Evolutionary conservation across 2,888 invertebrate species (phyloP), one percentile per base, ranked within the genome.

Genomic region (Folsomia manolachei): DNA sequence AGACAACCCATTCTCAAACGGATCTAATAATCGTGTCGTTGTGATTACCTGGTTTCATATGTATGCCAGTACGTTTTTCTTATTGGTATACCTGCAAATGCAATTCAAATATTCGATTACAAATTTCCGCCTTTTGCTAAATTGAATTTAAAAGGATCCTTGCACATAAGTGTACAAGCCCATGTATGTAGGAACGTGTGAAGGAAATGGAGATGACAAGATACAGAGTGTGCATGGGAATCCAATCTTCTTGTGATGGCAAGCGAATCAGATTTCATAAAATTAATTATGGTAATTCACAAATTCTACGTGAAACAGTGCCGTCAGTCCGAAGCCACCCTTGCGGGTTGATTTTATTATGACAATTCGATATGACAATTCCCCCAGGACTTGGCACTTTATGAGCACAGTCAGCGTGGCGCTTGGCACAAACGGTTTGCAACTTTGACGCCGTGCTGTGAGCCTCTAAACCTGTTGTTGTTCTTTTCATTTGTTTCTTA

Each of bases 351-450:
- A 56, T 56, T 67, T 53, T 67, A 67, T 67, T 67, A 67, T 67
- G 67, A 67, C 67, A 67, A 53, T 56, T 52, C 60, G 27, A 67
- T 67, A 26, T 67, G 67, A 67, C 67, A 60, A 60, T 67, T 60
- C 56, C 67, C 67, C 26, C 67, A 67, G 67, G 67, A 67, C 56
- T 67, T 67, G 25, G 24, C 60, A 53, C n/a, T n/a, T n/a, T n/a
- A n/a, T n/a, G n/a, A n/a, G n/a, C n/a, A n/a, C n/a, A n/a, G n/a
- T n/a, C n/a, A n/a, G n/a, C n/a, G n/a, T n/a, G n/a, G n/a, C n/a
- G 52, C 52, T 56, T 67, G 52, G 60, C 56, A 67, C 52, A 69
- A 69, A 68, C 72, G 27, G 69, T 69, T 69, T 72, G 69, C 72
- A 69, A 72, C 68, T 53, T 21, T 62, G 63, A 27, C 56, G 70